Conservation (phyloP, 2,888 invertebrate species). For the Caenorhabditis macrosperma region DNA sequence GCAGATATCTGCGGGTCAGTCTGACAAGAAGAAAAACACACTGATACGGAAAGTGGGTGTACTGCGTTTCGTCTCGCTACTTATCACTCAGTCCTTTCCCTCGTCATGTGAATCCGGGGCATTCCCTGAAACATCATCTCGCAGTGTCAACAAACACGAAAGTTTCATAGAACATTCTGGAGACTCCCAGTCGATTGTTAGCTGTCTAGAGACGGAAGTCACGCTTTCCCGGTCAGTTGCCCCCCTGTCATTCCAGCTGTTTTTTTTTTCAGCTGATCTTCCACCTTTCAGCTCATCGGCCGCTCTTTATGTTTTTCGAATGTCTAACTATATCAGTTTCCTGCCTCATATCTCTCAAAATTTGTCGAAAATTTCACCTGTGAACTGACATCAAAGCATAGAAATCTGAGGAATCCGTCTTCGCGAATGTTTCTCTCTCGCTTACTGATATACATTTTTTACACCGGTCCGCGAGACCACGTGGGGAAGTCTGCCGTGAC, state of each 20-base stretch:
- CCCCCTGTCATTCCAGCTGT: slow-evolving; percentile 4
- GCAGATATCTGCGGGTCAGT: slow-evolving; percentile 1
- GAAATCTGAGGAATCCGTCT: background rate
- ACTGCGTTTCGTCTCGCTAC: background rate
- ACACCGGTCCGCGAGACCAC: slow-evolving; percentile 20
- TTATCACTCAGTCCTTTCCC: background rate
- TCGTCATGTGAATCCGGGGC: slow-evolving; percentile 10
- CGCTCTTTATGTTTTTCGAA: background rate
- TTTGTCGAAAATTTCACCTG: too few relatives aligned
- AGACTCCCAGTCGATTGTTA: background rate
- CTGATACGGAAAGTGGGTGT: slow-evolving; percentile 13
- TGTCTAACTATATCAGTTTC: background rate
- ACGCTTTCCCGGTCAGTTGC: slow-evolving; percentile 25
- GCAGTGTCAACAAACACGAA: slow-evolving; percentile 34
- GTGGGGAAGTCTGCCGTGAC: slow-evolving; percentile 8
- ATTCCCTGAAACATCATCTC: slow-evolving; percentile 17
- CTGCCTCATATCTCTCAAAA: background rate
- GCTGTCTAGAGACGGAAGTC: slow-evolving; percentile 21
- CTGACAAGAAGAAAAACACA: background rate
- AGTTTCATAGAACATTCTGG: slow-evolving; percentile 42
- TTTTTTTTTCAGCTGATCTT: slow-evolving; percentile 2
- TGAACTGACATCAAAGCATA: background rate
- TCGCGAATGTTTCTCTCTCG: background rate
- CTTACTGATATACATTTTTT: slow-evolving; percentile 5
- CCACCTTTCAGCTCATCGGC: background rate